Evolutionary conservation across 2,113 vertebrate species (phyloP).

Genomic region (Carassius carassius): DNA sequence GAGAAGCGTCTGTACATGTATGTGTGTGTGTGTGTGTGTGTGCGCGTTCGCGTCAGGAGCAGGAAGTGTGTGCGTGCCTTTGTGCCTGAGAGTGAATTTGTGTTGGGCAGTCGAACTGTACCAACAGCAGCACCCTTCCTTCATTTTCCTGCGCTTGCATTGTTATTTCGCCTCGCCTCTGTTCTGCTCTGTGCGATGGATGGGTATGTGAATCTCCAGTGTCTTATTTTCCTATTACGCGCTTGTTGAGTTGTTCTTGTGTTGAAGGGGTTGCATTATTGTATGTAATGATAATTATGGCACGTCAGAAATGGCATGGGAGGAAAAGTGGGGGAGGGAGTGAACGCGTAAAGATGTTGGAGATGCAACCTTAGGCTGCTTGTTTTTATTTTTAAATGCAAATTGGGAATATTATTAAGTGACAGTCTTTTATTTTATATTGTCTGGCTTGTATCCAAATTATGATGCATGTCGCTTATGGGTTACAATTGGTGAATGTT

Average conservation of each 20-base stretch:
- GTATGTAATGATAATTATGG: constrained; percentile 3
- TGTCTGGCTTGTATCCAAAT: neutral
- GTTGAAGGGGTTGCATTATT: constrained; percentile 3
- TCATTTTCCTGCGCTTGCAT: constrained; percentile 45
- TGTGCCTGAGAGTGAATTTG: constrained; percentile 55
- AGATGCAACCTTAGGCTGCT: constrained; percentile 4
- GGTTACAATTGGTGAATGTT: neutral
- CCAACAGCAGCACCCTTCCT: constrained; percentile 58
- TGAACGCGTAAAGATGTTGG: neutral
- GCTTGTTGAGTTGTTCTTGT: constrained; percentile 1
- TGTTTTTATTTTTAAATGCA: constrained; percentile 10
- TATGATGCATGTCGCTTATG: too few species aligned
- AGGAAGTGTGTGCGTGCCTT: constrained; percentile 62
- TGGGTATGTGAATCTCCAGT: constrained; percentile 67
- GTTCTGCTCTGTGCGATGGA: constrained; percentile 73
- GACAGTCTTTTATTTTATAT: neutral
- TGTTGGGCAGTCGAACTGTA: constrained; percentile 49
- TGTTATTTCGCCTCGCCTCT: constrained; percentile 53
- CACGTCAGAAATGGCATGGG: constrained; percentile 22
- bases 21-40: constrained; percentile 52
- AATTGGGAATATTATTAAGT: neutral
- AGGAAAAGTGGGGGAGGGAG: constrained; percentile 37
- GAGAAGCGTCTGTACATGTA: constrained; percentile 55
- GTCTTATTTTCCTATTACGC: neutral
- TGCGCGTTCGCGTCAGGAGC: constrained; percentile 63